Evolutionary conservation across 2,797 vertebrate genomes (phyloP).

Genomic region (Esox masquinongy): DNA sequence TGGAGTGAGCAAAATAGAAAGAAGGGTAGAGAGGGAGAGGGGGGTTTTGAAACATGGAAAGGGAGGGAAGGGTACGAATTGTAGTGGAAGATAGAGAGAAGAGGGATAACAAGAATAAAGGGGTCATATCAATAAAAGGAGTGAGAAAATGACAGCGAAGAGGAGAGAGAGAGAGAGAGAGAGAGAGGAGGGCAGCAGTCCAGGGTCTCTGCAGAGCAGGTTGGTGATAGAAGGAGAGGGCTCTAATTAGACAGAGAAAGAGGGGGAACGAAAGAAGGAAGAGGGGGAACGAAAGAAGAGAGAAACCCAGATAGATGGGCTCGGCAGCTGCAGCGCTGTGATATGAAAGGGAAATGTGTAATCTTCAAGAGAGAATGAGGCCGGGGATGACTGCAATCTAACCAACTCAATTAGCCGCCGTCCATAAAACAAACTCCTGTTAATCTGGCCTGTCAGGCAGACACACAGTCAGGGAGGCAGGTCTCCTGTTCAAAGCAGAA

Average conservation of each 20-base stretch:
- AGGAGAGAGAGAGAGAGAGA: conserved; percentile 59
- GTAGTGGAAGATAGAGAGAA: conserved; percentile 29
- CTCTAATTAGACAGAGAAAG: conserved; percentile 64
- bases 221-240: conserved; percentile 19
- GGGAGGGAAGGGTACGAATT: conserved; percentile 44
- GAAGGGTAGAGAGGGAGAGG: conserved; percentile 11
- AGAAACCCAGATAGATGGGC: conserved; percentile 64
- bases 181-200: neutral
- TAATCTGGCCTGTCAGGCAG: conserved; percentile 66
- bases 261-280: conserved; percentile 29
- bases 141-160: conserved; percentile 14
- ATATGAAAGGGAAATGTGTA: conserved; percentile 73
- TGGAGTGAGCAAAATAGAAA: conserved; percentile 14
- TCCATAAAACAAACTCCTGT: conserved; percentile 74
- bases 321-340: conserved; percentile 57
- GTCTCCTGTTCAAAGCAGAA: conserved; percentile 39
- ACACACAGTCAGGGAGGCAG: conserved; percentile 38
- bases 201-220: neutral
- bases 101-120: conserved; percentile 2
- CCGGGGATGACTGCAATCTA: conserved; percentile 57
- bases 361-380: conserved; percentile 52
- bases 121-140: conserved; percentile 47
- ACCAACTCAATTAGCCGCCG: conserved; percentile 72
- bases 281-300: conserved; percentile 21
- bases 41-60: conserved; percentile 50